Evolutionary conservation across 1,140 invertebrate genomes (phyloP).

Genomic region (Lepeophtheirus salmonis): DNA sequence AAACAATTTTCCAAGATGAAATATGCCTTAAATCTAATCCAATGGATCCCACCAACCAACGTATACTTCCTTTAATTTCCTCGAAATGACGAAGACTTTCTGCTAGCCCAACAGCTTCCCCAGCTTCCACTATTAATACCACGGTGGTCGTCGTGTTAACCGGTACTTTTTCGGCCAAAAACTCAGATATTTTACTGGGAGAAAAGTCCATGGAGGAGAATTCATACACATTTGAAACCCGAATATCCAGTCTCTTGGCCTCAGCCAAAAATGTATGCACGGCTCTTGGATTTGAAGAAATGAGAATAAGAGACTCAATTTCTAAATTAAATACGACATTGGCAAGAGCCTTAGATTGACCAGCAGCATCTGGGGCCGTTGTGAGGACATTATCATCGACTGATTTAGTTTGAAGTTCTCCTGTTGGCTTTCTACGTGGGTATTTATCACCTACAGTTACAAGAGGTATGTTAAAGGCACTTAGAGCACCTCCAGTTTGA

Average conservation of each 20-base stretch:
- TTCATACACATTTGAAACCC: conserved; percentile 5
- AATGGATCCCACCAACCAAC: conserved; percentile 18
- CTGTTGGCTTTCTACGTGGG: neutral
- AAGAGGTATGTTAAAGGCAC: conserved; percentile 14
- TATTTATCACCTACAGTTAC: neutral
- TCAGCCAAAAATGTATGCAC: conserved; percentile 7
- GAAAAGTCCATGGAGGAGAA: neutral
- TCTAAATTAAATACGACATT: conserved; percentile 2
- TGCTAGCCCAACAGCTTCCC: conserved; percentile 1
- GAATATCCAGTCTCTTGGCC: conserved; percentile 2
- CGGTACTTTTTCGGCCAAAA: neutral
- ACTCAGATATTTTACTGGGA: neutral
- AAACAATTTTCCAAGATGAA: neutral
- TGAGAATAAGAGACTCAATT: neutral
- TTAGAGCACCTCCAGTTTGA: conserved; percentile 1
- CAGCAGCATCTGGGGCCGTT: conserved; percentile 14
- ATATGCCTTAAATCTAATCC: conserved; percentile 12
- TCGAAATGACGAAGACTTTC: conserved; percentile 15
- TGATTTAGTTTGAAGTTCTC: neutral
- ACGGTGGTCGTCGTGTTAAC: neutral
- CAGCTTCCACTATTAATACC: conserved; percentile 3
- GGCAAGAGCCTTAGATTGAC: conserved; percentile 15
- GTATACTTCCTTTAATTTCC: neutral
- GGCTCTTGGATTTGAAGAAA: conserved; percentile 2
- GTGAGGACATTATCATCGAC: conserved; percentile 11